Base-by-base conservation (phyloP, 2,888 invertebrate species). In the Stenchaetothrips biformis region DNA sequence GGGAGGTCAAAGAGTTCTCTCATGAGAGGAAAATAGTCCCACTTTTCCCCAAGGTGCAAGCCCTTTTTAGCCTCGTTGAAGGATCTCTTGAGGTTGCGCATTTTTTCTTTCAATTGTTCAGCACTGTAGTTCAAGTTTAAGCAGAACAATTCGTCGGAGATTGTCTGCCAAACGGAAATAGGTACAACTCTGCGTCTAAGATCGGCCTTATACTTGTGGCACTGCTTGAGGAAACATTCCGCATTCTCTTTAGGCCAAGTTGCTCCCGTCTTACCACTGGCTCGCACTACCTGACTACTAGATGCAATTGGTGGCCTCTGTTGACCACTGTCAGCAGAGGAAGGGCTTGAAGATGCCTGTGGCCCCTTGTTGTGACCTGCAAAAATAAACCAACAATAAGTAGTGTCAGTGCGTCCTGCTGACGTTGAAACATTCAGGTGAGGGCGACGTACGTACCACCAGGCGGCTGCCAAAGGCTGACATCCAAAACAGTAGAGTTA, bases 281-380 rank as follows among this genome's bases (percentile, higher is more conserved):
- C 62, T 16, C 62, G 62, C 18, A 62, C 62, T 62, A 18, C 13
- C 18, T 62, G 62, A 16, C 18, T 16, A 62, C 18, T 62, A 62
- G 18, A 16, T 8, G 62, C 62, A 62, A 62, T 62, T 8, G 9
- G 62, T 62, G 62, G 62, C 13, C 9, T 62, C 62, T 62, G 13
- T 18, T 62, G 62, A 18, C 13, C 49, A 49, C 49, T 49, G 49
- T 49, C 49, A 49, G 49, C 49, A 49, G 49, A 49, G 49, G 8
- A 49, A 49, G 62, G 62, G 62, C 62, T 62, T 62, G 62, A 62
- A 62, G 62, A 62, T 62, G 62, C 62, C 62, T 62, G 62, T 62
- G 62, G 62, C 62, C 62, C 62, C 18, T 62, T 62, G 6, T 62
- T 62, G 62, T 62, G 62, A 62, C 62, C 62, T 62, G 62, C 18